Conservation (phyloP, 2,888 invertebrate genomes). For the Tanypteryx hageni region DNA sequence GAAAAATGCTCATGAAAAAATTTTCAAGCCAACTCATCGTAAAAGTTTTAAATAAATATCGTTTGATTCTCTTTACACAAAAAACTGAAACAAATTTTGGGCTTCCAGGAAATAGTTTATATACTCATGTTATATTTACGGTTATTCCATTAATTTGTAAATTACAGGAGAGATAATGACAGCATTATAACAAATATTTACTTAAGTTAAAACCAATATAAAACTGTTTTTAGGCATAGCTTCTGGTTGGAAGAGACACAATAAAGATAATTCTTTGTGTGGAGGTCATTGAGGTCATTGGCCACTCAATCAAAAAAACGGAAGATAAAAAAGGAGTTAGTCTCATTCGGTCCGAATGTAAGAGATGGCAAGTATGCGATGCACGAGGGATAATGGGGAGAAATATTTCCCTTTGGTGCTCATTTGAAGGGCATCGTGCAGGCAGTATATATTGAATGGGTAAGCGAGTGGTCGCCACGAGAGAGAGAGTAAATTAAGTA, state of each 20-base stretch:
- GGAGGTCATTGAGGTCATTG: not conserved
- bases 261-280: not conserved
- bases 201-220: no score
- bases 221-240: no score
- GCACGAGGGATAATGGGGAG: not conserved
- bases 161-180: no score
- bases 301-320: not conserved
- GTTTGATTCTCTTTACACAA: no score
- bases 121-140: no score
- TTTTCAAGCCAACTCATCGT: no score
- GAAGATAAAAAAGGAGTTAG: not conserved
- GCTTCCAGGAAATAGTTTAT: no score
- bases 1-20: no score
- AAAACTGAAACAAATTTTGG: no score
- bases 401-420: conserved; percentile 1
- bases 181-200: no score
- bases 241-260: not conserved
- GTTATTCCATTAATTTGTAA: no score
- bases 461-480: not conserved
- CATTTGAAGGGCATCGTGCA: not conserved
- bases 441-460: not conserved
- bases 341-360: not conserved
- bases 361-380: not conserved
- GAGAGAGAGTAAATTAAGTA: not conserved
- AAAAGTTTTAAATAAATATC: no score